Evolutionary conservation across 2,888 invertebrate species (phyloP), one percentile per base, ranked within the genome.

Genomic region (Vesta saturnalis): DNA sequence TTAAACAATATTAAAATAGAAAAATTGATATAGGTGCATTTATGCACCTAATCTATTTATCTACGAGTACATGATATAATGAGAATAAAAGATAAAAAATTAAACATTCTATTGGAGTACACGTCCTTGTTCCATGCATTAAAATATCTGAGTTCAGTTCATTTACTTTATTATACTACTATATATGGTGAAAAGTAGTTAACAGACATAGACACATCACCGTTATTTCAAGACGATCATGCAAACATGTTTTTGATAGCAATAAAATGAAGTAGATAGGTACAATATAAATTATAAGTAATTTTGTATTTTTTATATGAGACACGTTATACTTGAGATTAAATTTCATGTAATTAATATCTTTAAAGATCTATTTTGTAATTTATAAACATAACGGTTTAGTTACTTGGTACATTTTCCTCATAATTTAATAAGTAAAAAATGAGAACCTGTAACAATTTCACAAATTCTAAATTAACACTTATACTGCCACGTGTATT

Each of bases 61-160:
- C n/a, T n/a, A n/a, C n/a, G n/a, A n/a, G n/a, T n/a, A n/a, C n/a
- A n/a, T n/a, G n/a, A n/a, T n/a, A n/a, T n/a, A n/a, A n/a, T n/a
- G n/a, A n/a, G n/a, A n/a, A n/a, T n/a, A n/a, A n/a, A n/a, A n/a
- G 39, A 39, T n/a, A 39, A 39, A 39, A 39, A 2, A n/a, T 39
- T 39, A 64, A 64, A 72, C 75, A 77, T 77, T 77, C 76, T 76
- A 60, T 49, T 52, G 65, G 72, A 76, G 77, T 76, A 76, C 76
- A 74, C 75, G 76, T 67, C 77, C 77, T 78, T 78, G 77, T 71
- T 69, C 5, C 12, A 19, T 47, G 55, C 23, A 56, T 60, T 39
- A 64, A 52, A 66, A 64, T 69, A 72, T 65, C 71, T 66, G 65
- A 64, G 58, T 58, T 64, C 58, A 60, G 60, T 43, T 47, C 46